phyloP scores from a whole-genome alignment of 2,797 vertebrate genomes.

The Arctocebus calabarensis region DNA sequence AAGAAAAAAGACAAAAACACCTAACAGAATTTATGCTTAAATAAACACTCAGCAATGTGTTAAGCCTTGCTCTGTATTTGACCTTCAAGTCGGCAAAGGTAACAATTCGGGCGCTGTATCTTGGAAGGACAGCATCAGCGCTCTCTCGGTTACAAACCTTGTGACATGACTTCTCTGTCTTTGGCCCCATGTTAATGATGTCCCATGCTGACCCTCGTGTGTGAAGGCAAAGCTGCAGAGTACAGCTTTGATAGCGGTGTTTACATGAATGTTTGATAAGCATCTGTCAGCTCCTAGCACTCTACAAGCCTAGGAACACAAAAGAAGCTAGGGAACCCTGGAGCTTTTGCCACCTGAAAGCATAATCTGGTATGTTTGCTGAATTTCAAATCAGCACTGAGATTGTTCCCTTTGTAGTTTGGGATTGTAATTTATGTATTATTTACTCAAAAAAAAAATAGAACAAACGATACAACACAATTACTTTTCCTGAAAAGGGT shows the following conservation, averaged over 20 bases:
- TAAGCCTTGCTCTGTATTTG: not conserved
- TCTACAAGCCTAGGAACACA: conserved; percentile 84
- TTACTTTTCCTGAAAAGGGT: conserved; percentile 73
- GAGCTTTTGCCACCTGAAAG: conserved; percentile 86
- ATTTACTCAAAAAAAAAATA: conserved; percentile 81
- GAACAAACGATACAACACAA: conserved; percentile 71
- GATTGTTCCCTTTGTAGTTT: conserved; percentile 79
- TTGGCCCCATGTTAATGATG: conserved; percentile 82
- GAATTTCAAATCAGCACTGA: conserved; percentile 85
- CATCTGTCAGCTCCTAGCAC: conserved; percentile 86
- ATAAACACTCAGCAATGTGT: conserved; percentile 28
- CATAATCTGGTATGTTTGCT: conserved; percentile 82
- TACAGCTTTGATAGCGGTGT: conserved; percentile 84
- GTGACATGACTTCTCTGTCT: conserved; percentile 78
- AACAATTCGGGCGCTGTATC: conserved; percentile 1
- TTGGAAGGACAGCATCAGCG: not conserved
- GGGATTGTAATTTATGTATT: conserved; percentile 83
- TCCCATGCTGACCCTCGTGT: conserved; percentile 83
- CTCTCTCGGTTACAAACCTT: conserved; percentile 44
- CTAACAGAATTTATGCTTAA: conserved; percentile 43
- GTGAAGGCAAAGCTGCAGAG: conserved; percentile 78
- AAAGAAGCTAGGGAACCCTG: conserved; percentile 83
- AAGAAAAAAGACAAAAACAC: conserved; percentile 33
- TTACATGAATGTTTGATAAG: conserved; percentile 90
- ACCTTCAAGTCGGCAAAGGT: conserved; percentile 34